These are phyloP conservation scores for Samia ricini DNA, from an alignment of 1,140 invertebrate genomes.

Conservation along the genomic window DNA sequence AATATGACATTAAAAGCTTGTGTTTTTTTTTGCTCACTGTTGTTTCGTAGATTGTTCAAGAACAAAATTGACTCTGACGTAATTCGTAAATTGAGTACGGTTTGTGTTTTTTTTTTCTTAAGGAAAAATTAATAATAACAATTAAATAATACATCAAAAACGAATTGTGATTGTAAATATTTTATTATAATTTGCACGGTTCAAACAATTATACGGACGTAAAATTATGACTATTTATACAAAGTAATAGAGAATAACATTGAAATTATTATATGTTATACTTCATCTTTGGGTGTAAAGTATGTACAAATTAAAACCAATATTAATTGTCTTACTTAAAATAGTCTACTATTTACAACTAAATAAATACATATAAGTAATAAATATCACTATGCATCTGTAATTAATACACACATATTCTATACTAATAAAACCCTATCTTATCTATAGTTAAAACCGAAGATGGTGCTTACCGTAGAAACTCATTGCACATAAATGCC, in stretches of 20 bases:
- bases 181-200: neutral
- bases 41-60: neutral
- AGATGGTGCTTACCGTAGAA: no score
- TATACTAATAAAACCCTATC: no score
- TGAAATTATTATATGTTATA: neutral
- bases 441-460: no score
- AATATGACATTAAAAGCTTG: constrained; percentile 16
- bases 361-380: no score
- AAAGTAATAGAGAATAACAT: neutral
- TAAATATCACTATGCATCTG: no score
- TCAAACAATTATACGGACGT: neutral
- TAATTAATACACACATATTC: no score
- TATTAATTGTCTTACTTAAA: neutral
- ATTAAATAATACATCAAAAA: neutral
- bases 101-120: no score
- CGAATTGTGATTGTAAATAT: neutral
- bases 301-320: neutral
- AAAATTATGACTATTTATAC: neutral
- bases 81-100: constrained; percentile 3
- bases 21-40: constrained; percentile 14
- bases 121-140: neutral
- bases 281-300: neutral
- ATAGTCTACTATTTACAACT: no score
- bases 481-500: no score
- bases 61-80: constrained; percentile 17